These are phyloP conservation scores for Bubalus kerabau DNA, from an alignment of 2,113 vertebrate genomes.

Conservation along the genomic window DNA sequence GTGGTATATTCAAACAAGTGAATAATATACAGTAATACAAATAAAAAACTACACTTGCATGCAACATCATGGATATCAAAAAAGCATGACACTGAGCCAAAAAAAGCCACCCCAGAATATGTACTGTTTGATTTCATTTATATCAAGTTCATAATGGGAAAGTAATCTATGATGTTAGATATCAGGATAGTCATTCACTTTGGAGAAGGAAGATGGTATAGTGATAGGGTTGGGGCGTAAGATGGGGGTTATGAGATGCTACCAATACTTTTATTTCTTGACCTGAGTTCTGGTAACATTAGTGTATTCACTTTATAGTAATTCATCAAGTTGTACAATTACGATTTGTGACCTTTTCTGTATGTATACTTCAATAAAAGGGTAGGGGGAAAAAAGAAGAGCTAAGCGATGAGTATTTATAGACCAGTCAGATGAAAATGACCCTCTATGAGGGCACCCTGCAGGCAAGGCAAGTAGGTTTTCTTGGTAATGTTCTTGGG, in stretches of 20 bases:
- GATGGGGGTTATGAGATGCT: background rate
- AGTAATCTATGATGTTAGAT: conserved; percentile 25
- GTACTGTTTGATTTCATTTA: conserved; percentile 30
- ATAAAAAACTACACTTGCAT: background rate
- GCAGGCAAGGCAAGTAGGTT: background rate
- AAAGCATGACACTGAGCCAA: background rate
- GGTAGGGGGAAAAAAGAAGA: background rate
- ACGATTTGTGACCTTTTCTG: background rate
- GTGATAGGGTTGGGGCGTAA: background rate
- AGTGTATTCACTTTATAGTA: conserved; percentile 2
- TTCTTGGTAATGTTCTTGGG: conserved; percentile 26
- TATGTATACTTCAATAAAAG: conserved; percentile 1
- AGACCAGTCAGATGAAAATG: background rate
- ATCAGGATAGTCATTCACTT: background rate
- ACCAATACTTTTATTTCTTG: background rate
- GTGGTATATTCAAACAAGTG: background rate
- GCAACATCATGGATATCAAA: background rate
- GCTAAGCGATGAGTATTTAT: background rate
- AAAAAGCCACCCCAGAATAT: background rate
- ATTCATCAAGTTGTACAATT: background rate
- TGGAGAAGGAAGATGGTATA: background rate
- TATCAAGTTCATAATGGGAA: conserved; percentile 19
- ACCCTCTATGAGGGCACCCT: background rate
- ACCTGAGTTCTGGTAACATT: background rate
- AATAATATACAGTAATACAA: conserved; percentile 30